Evolutionary conservation across 2,113 vertebrate genomes (phyloP).

Genomic region (Hippopotamus amphibius): DNA sequence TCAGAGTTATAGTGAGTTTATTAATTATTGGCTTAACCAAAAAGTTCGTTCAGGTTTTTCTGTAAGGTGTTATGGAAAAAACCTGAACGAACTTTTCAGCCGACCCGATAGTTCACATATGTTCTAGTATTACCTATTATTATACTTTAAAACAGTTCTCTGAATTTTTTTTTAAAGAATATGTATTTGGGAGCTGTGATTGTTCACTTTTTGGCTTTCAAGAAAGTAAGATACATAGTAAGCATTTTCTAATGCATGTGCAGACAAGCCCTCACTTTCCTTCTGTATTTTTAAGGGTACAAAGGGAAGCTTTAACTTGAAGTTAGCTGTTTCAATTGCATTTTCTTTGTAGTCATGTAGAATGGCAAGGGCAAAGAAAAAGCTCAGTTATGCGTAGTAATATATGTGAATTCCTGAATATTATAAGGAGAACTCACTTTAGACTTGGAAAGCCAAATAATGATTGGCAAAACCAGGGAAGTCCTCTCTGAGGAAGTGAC

Average conservation of each 20-base stretch:
- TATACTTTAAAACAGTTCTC: slow-evolving; percentile 44
- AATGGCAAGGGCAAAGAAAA: not conserved
- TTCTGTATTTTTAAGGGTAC: slow-evolving; percentile 10
- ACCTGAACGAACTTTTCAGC: no score
- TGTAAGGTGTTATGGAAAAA: no score
- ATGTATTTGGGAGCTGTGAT: not conserved
- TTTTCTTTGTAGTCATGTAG: not conserved
- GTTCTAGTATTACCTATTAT: not conserved
- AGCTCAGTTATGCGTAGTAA: not conserved
- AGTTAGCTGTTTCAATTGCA: not conserved
- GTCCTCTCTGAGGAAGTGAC: not conserved
- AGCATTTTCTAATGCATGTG: not conserved
- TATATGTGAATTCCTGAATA: slow-evolving; percentile 15
- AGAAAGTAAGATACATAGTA: not conserved
- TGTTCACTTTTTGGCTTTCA: slow-evolving; percentile 32
- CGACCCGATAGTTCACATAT: not conserved
- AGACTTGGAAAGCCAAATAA: slow-evolving; percentile 7
- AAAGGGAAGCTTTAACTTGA: slow-evolving; percentile 15
- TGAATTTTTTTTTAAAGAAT: not conserved
- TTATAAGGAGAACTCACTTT: not conserved
- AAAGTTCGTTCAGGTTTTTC: no score
- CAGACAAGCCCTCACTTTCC: no score
- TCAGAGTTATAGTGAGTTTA: slow-evolving; percentile 20
- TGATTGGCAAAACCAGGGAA: not conserved
- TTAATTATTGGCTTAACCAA: not conserved